A percentile compares a stretch with the other conserved stretches of the same genome.
Evolutionary conservation across 2,888 invertebrate species (phyloP).

Genomic region (Noctua janthina): DNA sequence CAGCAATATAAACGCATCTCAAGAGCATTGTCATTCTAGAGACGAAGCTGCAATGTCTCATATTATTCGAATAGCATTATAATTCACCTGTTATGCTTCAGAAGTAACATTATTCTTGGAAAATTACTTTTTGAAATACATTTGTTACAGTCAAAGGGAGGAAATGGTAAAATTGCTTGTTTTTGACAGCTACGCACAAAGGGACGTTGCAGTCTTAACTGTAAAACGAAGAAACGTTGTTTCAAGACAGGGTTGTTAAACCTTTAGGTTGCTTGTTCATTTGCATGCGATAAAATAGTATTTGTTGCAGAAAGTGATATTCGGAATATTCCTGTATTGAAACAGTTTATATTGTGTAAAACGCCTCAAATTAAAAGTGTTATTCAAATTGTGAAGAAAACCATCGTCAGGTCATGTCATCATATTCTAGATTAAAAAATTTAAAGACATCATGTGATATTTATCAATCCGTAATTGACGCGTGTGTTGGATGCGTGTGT

Average conservation of each 20-base stretch:
- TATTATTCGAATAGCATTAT: conserved; percentile 12
- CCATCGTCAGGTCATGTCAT: too few species aligned
- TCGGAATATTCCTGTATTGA: background rate
- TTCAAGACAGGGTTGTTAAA: background rate
- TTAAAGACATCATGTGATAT: too few species aligned
- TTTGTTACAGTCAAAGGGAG: conserved; percentile 32
- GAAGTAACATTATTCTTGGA: conserved; percentile 20
- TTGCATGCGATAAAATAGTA: background rate
- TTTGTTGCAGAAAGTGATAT: background rate
- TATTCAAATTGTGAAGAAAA: too few species aligned
- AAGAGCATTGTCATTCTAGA: conserved; percentile 2
- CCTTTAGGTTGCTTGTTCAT: background rate
- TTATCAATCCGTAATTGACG: too few species aligned
- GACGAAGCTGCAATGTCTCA: background rate
- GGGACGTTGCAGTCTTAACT: background rate
- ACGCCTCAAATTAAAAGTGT: background rate
- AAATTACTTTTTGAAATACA: conserved; percentile 20
- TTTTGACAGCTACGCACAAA: conserved; percentile 15
- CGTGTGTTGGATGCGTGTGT: too few species aligned
- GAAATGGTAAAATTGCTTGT: conserved; percentile 30
- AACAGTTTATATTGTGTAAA: background rate
- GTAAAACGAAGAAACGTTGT: background rate
- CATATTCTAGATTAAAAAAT: too few species aligned
- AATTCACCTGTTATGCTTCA: conserved; percentile 7
- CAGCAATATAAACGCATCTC: background rate